Evolutionary conservation across 2,113 vertebrate genomes (phyloP).

Genomic region (Cariama cristata): DNA sequence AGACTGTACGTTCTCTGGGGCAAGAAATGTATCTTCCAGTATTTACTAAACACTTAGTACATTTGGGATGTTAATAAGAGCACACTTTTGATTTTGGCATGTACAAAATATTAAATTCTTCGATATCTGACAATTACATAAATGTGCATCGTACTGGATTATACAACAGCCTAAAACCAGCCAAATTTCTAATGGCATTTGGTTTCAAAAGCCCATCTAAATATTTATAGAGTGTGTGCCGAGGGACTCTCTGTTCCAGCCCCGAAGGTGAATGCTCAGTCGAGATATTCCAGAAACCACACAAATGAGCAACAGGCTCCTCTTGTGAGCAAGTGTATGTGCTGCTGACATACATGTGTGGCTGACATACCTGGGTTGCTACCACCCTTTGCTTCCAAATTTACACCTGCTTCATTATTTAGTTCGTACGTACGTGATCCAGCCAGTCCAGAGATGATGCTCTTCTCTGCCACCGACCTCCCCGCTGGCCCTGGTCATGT

Average conservation of each 20-base stretch:
- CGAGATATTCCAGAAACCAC: background rate
- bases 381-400: background rate
- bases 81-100: background rate
- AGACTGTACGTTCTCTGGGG: slow-evolving; percentile 5
- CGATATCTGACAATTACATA: background rate
- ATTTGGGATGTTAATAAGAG: background rate
- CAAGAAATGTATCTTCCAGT: slow-evolving; percentile 24
- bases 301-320: background rate
- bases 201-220: background rate
- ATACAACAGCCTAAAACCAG: background rate
- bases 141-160: background rate
- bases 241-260: background rate
- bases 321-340: fast-evolving
- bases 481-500: fast-evolving
- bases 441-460: background rate
- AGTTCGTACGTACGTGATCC: fast-evolving
- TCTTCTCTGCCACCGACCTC: background rate
- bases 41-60: background rate
- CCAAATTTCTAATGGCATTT: background rate
- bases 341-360: background rate
- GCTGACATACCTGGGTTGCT: no score
- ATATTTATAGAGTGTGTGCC: background rate
- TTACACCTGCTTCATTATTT: background rate
- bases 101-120: background rate
- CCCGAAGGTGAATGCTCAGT: background rate